phyloP scores from a whole-genome alignment of 2,797 vertebrate species.

The Bovichtus variegatus region DNA sequence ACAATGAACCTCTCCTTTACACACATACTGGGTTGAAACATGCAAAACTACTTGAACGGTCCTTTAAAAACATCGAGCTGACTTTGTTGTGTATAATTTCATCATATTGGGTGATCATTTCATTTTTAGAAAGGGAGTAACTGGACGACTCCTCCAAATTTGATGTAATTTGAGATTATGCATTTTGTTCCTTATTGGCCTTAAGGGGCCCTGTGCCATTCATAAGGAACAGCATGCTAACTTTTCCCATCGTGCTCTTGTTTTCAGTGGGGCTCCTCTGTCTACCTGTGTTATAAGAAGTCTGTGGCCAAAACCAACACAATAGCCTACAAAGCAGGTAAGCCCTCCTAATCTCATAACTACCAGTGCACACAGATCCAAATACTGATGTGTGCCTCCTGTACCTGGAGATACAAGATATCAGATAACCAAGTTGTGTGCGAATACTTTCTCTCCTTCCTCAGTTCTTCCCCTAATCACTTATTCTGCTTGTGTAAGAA shows the following conservation, averaged over 20 bases:
- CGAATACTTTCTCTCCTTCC: constrained; percentile 8
- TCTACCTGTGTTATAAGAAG: constrained; percentile 98
- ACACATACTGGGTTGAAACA: too few relatives aligned
- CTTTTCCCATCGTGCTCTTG: constrained; percentile 13
- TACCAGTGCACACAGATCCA: constrained; percentile 4
- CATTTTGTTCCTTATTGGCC: background rate
- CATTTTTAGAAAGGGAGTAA: background rate
- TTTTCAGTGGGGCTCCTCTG: constrained; percentile 94
- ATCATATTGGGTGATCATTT: background rate
- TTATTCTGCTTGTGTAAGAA: background rate
- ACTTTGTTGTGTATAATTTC: background rate
- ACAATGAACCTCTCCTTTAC: background rate
- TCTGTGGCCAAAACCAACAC: constrained; percentile 98
- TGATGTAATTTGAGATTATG: background rate
- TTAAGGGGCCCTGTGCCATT: too few relatives aligned
- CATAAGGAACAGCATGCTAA: background rate
- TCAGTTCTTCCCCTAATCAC: background rate
- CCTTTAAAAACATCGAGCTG: background rate
- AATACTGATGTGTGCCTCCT: constrained; percentile 24
- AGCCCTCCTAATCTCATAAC: constrained; percentile 37
- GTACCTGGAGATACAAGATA: background rate
- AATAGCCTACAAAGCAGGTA: constrained; percentile 96
- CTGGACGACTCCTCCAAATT: background rate
- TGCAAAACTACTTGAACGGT: background rate
- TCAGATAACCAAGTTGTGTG: constrained; percentile 17